Base-by-base conservation (phyloP, 2,888 invertebrate genomes). In the Trypoxylon attenuatum region DNA sequence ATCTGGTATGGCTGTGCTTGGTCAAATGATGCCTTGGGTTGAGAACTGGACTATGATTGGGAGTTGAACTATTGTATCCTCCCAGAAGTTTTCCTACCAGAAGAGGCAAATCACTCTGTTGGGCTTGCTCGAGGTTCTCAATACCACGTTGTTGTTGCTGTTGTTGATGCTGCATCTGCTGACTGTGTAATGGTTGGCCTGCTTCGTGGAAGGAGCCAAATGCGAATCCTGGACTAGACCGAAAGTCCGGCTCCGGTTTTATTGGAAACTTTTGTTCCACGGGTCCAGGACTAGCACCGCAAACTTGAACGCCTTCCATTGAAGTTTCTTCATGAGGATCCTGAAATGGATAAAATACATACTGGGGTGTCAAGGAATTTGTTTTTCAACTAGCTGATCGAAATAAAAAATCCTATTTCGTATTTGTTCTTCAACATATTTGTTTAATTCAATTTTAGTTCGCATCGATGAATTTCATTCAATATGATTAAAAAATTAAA, bases 41-140 rank as follows among this genome's bases (percentile, higher is more conserved):
- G 19, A 88, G 80, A 46, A 88, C 85, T 13, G 94, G 94, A 27
- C 94, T 94, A 79, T 91, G 91, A 78, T 88, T 90, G 2, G 90
- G 90, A 6, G 90, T 90, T 13, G 92, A 92, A 85, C 91, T 92
- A 1, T 91, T 91, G 80, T 90, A 90, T 67, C 88, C 89, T 50
- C 92, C 91, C 53, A 92, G 83, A 50, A 91, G 80, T 83, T 91
- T 91, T 69, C 91, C 92, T 84, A 91, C 89, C 41, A 89, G 83
- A 45, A 89, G 72, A 80, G 91, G 84, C 46, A 91, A 87, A 78
- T 87, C 87, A 39, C 81, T 86, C 51, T 85, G 87, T 51, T 86
- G 87, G 2, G 78, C 73, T 27, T 85, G 83, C 27, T 85, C 84
- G 10, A 81, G 73, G 41, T 73, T 79, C 18, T 84, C 83, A 6